Evolutionary conservation across 2,113 vertebrate genomes (phyloP), one percentile per base, ranked within the genome.

Genomic region (Plecturocebus donacophilus): DNA sequence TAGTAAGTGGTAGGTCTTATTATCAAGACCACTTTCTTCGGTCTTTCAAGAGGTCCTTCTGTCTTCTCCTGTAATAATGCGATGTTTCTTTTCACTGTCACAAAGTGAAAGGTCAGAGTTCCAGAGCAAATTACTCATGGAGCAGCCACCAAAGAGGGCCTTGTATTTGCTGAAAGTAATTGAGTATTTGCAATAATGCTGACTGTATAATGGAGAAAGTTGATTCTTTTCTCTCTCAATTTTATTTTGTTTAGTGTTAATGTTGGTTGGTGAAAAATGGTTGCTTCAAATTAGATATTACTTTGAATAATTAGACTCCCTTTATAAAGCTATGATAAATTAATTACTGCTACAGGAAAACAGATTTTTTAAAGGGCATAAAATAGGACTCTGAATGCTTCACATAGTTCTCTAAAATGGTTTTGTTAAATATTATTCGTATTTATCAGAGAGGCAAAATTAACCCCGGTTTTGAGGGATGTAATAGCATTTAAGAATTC

Each of bases 231-330:
- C 54, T 87, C 21, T 90, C 38, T 66, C 81, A 75, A 19, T 81
- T 92, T 83, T 71, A 71, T 87, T 94, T 79, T 86, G 75, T 61
- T 95, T 96, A 77, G 42, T 91, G 27, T 54, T 94, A 80, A 92
- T 68, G 17, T n/a, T 85, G 90, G 61, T 54, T 35, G 66, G 30
- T 17, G 54, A 97, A 49, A 80, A 87, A 79, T 76, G 49, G 89
- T 90, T 86, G 68, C 45, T 96, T 93, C 95, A 87, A 91, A 95
- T 91, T 77, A 90, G 52, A 71, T n/a, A 85, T 61, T 94, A 85
- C 30, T 94, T 85, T 89, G 79, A 97, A 80, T 87, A 95, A 93
- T 75, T 70, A 87, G 38, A 70, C 56, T 32, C 49, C 38, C 49
- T 89, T 91, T 93, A 68, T 32, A 91, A 94, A 93, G 68, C 42